Evolutionary conservation across 2,113 vertebrate genomes (phyloP), one percentile per base, ranked within the genome.

Genomic region (Oryzias melastigma): DNA sequence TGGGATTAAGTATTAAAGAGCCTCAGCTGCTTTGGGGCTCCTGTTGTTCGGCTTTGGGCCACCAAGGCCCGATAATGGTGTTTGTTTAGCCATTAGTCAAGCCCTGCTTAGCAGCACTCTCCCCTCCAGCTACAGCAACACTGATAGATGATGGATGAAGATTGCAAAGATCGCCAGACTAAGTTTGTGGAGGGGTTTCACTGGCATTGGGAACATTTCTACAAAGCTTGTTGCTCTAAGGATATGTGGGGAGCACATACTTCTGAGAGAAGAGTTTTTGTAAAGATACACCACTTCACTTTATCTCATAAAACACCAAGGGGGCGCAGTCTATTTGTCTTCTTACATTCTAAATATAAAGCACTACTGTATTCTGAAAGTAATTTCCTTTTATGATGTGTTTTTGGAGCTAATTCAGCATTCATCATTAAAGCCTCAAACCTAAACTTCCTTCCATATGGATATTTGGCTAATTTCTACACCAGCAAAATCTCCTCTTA

Each of bases 51-150:
- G 61, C 47, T n/a, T 82, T 72, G 35, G 78, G 77, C 77, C 85
- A 84, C 86, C 44, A 71, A 65, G 77, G 75, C 65, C 75, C 67
- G 73, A 83, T 90, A 89, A 91, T 90, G 78, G 87, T 90, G 85
- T 92, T 92, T 91, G 89, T 91, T 88, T 90, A 89, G 87, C 87
- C 77, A 89, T 91, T 91, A 87, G 88, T 88, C 86, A 88, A 79
- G 75, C 76, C 82, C 75, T 81, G 77, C 76, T 85, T 81, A 88
- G 76, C 75, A 65, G 70, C 80, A 72, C 69, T 61, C 73, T 67
- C 59, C 72, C 82, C 81, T 71, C 67, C 5, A 56, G 75, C 80
- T 74, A 71, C 63, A 76, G 71, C 55, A 68, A 19, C 65, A 14
- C 68, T 80, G 85, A 85, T 80, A 80, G 81, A 75, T 86, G 82